Evolutionary conservation across 2,113 vertebrate species (phyloP).

Genomic region (Saccopteryx bilineata): DNA sequence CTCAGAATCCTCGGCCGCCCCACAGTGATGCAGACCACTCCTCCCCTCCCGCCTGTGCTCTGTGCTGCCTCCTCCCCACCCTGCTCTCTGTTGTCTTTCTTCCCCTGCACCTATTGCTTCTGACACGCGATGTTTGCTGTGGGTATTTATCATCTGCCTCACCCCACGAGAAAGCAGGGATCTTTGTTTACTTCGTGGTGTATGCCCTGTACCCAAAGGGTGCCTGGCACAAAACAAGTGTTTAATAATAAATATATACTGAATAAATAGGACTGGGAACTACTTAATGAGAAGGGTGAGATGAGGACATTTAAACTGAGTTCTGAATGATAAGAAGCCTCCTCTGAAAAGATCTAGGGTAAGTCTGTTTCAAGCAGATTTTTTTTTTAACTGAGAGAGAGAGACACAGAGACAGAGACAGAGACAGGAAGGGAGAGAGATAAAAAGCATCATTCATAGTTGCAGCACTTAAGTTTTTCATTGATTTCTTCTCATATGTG

Average conservation of each 20-base stretch:
- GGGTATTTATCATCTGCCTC: neutral
- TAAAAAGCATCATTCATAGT: too few species aligned
- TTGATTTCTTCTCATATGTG: too few species aligned
- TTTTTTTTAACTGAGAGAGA: neutral
- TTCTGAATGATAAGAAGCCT: neutral
- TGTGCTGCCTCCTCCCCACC: too few species aligned
- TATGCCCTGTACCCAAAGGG: neutral
- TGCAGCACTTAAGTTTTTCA: too few species aligned
- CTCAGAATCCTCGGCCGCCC: rapidly evolving
- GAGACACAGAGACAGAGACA: too few species aligned
- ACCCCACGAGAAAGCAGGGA: neutral
- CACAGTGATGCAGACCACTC: rapidly evolving
- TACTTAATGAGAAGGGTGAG: neutral
- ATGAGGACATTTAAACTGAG: neutral
- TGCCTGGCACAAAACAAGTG: neutral
- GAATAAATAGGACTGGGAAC: neutral
- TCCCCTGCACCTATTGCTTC: neutral
- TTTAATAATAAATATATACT: neutral
- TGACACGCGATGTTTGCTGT: neutral
- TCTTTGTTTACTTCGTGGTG: neutral
- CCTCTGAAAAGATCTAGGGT: neutral
- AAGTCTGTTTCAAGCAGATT: neutral
- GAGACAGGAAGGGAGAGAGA: too few species aligned
- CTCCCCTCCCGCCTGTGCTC: rapidly evolving
- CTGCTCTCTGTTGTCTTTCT: neutral